Evolutionary conservation across 1,140 invertebrate species (phyloP), one percentile per base, ranked within the genome.

Genomic region (Phenacoccus solenopsis): DNA sequence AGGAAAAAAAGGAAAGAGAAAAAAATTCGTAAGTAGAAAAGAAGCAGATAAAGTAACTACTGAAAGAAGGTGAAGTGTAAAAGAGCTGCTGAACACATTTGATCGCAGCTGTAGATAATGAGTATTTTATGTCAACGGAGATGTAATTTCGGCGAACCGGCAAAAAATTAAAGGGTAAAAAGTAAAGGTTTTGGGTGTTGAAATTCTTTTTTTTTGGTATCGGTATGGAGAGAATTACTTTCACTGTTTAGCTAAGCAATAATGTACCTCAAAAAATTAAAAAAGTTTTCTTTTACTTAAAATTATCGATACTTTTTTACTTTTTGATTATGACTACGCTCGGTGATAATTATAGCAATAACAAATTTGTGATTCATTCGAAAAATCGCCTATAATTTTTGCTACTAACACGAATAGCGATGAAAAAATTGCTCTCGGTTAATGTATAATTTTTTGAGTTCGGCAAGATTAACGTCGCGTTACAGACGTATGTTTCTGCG

Each of bases 121-220:
- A 64, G 59, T 64, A 64, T 64, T 64, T 64, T 64, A 64, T 27
- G 59, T 25, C 59, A 49, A 49, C 38, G 38, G 38, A 49, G 16
- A 49, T 49, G 38, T 49, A 49, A 49, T 49, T 49, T 49, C 38
- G 16, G 38, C 38, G 20, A 49, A 49, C 38, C 38, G 38, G 13
- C 38, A n/a, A 16, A n/a, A 49, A 49, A 49, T 49, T 49, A 49
- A 49, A 49, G 38, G 16, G 16, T 10, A 49, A 49, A 49, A 49
- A 49, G 38, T 49, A 10, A 49, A 49, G 38, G 38, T 16, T 49
- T 49, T 49, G 12, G 38, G 38, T 16, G n/a, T n/a, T n/a, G 16
- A 49, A 49, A n/a, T 4, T 49, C 24, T 64, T 64, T 10, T 28
- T 64, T 64, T 64, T 67, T 49, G 10, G 22, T 13, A 16, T 3